Evolutionary conservation across 1,140 invertebrate species (phyloP).

Genomic region (Drosophila micromelanica): DNA sequence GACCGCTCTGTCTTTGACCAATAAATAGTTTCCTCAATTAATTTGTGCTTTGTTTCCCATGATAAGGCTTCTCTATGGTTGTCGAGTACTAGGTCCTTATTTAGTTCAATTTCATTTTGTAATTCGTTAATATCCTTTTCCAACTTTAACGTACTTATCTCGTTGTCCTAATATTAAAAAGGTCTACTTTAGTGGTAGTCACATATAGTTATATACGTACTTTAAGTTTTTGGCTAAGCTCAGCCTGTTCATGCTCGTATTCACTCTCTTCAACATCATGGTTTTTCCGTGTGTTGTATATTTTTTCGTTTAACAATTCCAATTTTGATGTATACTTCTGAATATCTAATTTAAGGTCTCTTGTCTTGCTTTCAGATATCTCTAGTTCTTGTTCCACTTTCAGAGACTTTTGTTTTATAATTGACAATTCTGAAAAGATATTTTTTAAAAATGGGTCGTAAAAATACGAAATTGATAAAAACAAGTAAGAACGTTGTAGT

Average conservation of each 20-base stretch:
- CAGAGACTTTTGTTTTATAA: constrained; percentile 90
- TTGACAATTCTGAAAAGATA: constrained; percentile 87
- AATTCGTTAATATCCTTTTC: constrained; percentile 88
- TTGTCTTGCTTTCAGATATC: constrained; percentile 86
- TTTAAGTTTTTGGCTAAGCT: constrained; percentile 86
- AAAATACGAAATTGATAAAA: background rate
- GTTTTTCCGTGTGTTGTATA: constrained; percentile 86
- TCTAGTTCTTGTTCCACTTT: constrained; percentile 88
- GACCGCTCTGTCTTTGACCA: constrained; percentile 87
- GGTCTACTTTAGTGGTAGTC: constrained; percentile 63
- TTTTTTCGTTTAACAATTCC: constrained; percentile 86
- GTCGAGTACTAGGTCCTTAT: constrained; percentile 87
- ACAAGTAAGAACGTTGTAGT: background rate
- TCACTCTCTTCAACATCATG: constrained; percentile 87
- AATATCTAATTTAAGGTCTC: constrained; percentile 86
- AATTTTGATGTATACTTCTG: constrained; percentile 87
- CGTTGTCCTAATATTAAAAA: constrained; percentile 85
- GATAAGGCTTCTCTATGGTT: constrained; percentile 89
- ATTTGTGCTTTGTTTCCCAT: constrained; percentile 91
- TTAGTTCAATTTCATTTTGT: constrained; percentile 87
- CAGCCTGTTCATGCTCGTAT: constrained; percentile 86
- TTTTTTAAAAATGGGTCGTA: background rate
- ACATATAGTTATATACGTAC: constrained; percentile 64
- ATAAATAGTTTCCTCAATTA: constrained; percentile 89
- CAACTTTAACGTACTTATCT: constrained; percentile 87